A percentile compares a stretch with the other conserved stretches of the same genome.
Conservation (phyloP, 1,140 invertebrate species). For the Ceratina japonica region DNA sequence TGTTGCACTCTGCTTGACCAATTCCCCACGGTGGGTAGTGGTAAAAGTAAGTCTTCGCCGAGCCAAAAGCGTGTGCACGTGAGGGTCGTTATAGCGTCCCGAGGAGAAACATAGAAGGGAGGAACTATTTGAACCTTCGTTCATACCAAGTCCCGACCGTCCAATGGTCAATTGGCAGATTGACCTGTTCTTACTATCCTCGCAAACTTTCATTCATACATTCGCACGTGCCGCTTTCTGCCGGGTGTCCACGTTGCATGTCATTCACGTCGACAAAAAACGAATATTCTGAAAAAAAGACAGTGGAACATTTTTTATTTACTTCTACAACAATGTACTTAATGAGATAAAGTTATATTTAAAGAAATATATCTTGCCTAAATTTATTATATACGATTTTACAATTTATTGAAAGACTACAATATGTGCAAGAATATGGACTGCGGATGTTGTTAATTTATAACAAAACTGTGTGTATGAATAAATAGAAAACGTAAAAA, state of each 20-base stretch:
- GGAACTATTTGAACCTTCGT: constrained; percentile 64
- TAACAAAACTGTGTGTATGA: no score
- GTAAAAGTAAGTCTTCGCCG: constrained; percentile 24
- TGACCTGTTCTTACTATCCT: constrained; percentile 76
- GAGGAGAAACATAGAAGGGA: constrained; percentile 39
- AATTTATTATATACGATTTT: no score
- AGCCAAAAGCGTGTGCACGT: constrained; percentile 5
- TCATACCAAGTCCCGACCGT: constrained; percentile 54
- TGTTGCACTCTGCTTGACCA: constrained; percentile 68
- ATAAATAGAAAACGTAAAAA: no score
- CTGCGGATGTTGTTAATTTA: no score
- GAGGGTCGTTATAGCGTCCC: neutral
- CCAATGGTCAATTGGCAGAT: constrained; percentile 74
- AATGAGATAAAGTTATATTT: neutral
- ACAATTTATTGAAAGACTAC: no score
- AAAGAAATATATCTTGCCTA: neutral
- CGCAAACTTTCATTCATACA: constrained; percentile 75
- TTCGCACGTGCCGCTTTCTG: constrained; percentile 67
- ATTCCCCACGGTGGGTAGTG: constrained; percentile 47
- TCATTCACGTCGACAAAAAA: neutral
- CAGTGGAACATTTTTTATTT: neutral
- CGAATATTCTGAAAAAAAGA: no score
- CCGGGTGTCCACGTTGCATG: constrained; percentile 17
- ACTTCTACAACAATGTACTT: neutral
- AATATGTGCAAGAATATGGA: no score